These are phyloP conservation scores for Bombus sylvicola DNA, from an alignment of 1,140 invertebrate genomes.

Conservation along the genomic window DNA sequence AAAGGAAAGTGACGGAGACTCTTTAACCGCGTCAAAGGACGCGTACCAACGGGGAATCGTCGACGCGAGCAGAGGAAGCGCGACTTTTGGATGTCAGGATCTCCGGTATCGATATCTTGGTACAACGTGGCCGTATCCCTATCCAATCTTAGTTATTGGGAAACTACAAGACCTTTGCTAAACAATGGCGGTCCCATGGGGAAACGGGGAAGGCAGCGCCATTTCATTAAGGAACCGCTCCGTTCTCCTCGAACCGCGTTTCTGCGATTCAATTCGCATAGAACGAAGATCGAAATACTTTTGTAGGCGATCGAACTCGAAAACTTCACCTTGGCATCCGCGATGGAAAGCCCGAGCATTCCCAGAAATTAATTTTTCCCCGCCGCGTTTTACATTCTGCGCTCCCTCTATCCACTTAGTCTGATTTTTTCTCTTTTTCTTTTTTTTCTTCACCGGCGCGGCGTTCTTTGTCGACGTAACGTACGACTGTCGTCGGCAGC, in stretches of 20 bases:
- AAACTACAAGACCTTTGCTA: slow-evolving; percentile 65
- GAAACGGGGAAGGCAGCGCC: slow-evolving; percentile 54
- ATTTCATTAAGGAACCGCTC: slow-evolving; percentile 69
- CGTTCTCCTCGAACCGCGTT: not conserved
- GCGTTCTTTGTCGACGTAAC: not conserved
- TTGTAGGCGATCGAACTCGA: slow-evolving; percentile 51
- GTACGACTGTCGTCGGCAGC: not conserved
- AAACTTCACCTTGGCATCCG: slow-evolving; percentile 24
- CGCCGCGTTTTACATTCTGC: not conserved
- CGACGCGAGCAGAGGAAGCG: not conserved
- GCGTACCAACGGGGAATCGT: not conserved
- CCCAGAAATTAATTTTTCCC: slow-evolving; percentile 40
- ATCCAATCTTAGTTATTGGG: slow-evolving; percentile 72
- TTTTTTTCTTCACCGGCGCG: not conserved
- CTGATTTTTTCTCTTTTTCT: not conserved
- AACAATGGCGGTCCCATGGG: slow-evolving; percentile 67
- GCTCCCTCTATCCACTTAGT: slow-evolving; percentile 16
- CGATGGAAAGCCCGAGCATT: not conserved
- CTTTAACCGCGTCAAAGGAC: slow-evolving; percentile 3
- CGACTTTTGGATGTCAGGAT: too few relatives aligned
- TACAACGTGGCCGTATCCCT: slow-evolving; percentile 45
- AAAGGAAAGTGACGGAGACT: not conserved
- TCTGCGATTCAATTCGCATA: slow-evolving; percentile 39
- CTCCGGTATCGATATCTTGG: slow-evolving; percentile 54
- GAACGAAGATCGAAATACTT: slow-evolving; percentile 51